phyloP scores from a whole-genome alignment of 2,888 invertebrate species.

The Lasioglossum morio region DNA sequence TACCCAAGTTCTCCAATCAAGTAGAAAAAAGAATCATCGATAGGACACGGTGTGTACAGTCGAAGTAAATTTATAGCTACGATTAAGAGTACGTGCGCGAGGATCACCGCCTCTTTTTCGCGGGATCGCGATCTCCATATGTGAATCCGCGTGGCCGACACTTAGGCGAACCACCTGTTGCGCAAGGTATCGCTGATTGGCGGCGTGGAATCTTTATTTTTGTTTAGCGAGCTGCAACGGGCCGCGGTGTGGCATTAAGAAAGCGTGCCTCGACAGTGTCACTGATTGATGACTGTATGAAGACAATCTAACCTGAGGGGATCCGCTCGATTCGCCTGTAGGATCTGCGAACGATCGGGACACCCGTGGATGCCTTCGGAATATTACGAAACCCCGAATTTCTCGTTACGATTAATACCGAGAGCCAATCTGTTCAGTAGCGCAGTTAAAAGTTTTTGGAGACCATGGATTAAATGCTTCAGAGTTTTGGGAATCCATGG shows the following conservation, averaged over 20 bases:
- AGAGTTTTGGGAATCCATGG: no score
- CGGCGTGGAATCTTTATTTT: slow-evolving; percentile 53
- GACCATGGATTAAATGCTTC: not conserved
- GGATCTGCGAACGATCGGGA: slow-evolving; percentile 6
- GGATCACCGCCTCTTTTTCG: slow-evolving; percentile 17
- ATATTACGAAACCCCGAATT: not conserved
- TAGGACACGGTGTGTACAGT: not conserved
- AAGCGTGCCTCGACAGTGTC: slow-evolving; percentile 45
- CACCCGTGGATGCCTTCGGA: not conserved
- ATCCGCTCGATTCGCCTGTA: not conserved
- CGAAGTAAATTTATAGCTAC: slow-evolving; percentile 38
- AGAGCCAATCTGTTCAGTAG: not conserved
- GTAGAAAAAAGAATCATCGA: not conserved
- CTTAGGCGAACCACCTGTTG: slow-evolving; percentile 52
- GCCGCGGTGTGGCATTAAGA: slow-evolving; percentile 45
- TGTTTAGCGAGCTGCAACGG: slow-evolving; percentile 40
- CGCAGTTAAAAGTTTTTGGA: not conserved
- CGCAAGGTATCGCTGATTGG: slow-evolving; percentile 36
- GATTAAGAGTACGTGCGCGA: slow-evolving; percentile 30
- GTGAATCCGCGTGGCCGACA: not conserved
- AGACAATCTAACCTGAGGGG: slow-evolving; percentile 36
- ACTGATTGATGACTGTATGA: slow-evolving; percentile 47
- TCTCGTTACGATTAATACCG: not conserved
- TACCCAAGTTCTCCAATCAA: not conserved
- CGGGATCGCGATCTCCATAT: slow-evolving; percentile 4